Percentiles rank a stretch among this genome's conserved stretches.
Conservation (phyloP, 1,140 invertebrate genomes). For the Temnothorax curvispinosus region DNA sequence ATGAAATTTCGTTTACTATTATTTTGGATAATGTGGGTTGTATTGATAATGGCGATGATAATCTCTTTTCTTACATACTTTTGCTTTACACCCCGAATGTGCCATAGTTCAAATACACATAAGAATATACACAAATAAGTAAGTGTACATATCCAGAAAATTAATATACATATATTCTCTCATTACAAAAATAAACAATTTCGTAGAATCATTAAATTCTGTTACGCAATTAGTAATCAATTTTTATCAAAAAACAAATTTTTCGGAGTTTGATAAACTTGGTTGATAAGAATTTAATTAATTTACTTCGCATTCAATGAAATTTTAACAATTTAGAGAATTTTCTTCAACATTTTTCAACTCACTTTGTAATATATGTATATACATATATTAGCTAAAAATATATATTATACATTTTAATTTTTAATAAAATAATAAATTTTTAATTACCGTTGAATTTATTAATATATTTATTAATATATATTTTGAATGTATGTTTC, state of each 20-base stretch:
- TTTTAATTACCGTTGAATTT: background rate
- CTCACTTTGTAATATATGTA: background rate
- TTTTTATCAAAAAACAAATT: background rate
- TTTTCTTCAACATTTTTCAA: background rate
- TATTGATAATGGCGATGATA: slow-evolving; percentile 8
- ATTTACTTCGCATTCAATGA: background rate
- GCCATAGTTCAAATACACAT: background rate
- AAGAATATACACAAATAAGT: background rate
- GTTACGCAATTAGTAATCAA: background rate
- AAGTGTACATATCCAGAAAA: background rate
- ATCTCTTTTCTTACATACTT: slow-evolving; percentile 11
- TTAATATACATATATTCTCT: background rate
- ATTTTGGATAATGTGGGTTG: slow-evolving; percentile 45
- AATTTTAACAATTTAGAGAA: background rate
- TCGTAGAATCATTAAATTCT: background rate
- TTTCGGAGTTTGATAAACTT: background rate
- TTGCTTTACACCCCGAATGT: slow-evolving; percentile 20
- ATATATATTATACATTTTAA: no score
- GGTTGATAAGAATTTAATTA: slow-evolving; percentile 15
- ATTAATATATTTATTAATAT: background rate
- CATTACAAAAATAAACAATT: background rate
- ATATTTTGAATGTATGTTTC: slow-evolving; percentile 27
- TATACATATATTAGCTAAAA: no score
- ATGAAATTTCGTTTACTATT: slow-evolving; percentile 44
- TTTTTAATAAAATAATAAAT: background rate